These are phyloP conservation scores for Prionace glauca DNA, from an alignment of 2,797 vertebrate genomes.

Conservation along the genomic window DNA sequence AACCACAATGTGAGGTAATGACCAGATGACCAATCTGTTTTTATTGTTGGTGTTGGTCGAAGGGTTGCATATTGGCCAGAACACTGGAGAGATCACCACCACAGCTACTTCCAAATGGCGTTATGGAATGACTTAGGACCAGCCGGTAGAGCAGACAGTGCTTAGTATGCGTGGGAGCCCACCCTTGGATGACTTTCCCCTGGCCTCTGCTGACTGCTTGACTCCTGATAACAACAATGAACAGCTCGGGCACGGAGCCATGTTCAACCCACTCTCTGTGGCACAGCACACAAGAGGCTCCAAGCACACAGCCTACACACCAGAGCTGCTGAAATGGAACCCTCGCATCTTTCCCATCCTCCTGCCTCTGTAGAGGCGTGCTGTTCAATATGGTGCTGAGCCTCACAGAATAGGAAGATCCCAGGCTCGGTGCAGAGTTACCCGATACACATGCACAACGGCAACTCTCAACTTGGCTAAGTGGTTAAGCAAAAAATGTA, in stretches of 20 bases:
- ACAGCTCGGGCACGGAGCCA: not conserved
- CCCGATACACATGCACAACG: not conserved
- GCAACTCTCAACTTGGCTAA: not conserved
- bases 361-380: not conserved
- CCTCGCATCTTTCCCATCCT: not conserved
- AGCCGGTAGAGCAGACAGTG: not conserved
- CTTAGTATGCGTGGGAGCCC: not conserved
- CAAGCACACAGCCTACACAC: not conserved
- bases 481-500: not conserved
- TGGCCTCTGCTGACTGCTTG: not conserved
- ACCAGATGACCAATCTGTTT: not conserved
- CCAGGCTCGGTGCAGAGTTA: not conserved
- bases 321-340: not conserved
- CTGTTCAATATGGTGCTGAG: not conserved
- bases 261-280: not conserved
- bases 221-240: not conserved
- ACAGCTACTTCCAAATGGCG: not conserved
- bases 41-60: not conserved
- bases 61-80: not conserved
- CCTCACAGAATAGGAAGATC: not conserved
- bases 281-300: not conserved
- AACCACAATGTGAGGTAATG: not conserved
- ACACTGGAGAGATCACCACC: not conserved
- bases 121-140: not conserved
- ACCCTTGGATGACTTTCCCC: not conserved